Conservation (phyloP, 2,797 vertebrate species). For the Typhlichthys eigenmanni region DNA sequence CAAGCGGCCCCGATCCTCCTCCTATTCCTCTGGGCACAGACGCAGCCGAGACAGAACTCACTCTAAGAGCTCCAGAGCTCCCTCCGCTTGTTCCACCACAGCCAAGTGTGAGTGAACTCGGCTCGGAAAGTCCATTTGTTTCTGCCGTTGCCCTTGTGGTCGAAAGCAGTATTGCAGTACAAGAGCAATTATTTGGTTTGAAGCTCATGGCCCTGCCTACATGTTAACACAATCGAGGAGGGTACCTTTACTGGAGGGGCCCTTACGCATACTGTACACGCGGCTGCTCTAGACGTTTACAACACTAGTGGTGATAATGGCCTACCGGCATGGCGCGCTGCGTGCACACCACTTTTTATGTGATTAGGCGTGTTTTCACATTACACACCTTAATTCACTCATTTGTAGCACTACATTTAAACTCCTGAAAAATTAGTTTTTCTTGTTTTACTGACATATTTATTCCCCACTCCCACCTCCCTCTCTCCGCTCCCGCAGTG, state of each 20-base stretch:
- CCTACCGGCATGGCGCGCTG: not conserved
- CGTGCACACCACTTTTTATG: too few species aligned
- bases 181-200: too few species aligned
- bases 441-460: slow-evolving; percentile 13
- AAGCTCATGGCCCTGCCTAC: too few species aligned
- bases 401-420: slow-evolving; percentile 5
- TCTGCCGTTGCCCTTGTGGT: too few species aligned
- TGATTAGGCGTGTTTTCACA: not conserved
- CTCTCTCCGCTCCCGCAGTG: slow-evolving; percentile 61
- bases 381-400: not conserved
- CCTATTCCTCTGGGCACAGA: slow-evolving; percentile 72
- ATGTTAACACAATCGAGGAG: too few species aligned
- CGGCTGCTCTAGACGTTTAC: not conserved
- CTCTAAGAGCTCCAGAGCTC: slow-evolving; percentile 76
- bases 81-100: slow-evolving; percentile 69
- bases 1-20: slow-evolving; percentile 75
- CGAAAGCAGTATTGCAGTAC: too few species aligned
- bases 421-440: slow-evolving; percentile 14
- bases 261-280: not conserved
- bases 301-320: not conserved
- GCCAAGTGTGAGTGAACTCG: slow-evolving; percentile 70
- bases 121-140: not conserved
- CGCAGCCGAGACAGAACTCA: slow-evolving; percentile 76
- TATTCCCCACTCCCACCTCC: not conserved
- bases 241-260: too few species aligned